Percentiles rank a stretch among this genome's conserved stretches.
phyloP scores from a whole-genome alignment of 1,140 invertebrate species.

The Solen grandis region DNA sequence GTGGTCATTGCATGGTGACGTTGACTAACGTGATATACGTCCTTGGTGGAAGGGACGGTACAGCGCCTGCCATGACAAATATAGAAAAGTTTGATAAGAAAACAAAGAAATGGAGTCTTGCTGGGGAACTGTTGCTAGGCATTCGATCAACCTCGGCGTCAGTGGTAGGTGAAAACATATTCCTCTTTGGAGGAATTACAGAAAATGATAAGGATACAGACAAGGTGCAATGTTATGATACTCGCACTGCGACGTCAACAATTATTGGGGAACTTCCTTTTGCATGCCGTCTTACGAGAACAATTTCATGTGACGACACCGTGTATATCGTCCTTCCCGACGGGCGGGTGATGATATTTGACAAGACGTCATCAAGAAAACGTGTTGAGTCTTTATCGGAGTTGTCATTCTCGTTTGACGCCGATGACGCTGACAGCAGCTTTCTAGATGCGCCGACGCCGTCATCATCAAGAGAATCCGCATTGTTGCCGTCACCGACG shows the following conservation, averaged over 20 bases:
- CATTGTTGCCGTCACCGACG: slow-evolving; percentile 38
- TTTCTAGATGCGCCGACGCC: neutral
- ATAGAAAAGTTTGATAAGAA: slow-evolving; percentile 70
- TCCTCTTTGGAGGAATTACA: slow-evolving; percentile 70
- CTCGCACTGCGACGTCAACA: slow-evolving; percentile 59
- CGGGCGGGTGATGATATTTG: slow-evolving; percentile 62
- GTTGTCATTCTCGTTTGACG: slow-evolving; percentile 41
- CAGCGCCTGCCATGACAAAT: slow-evolving; percentile 65
- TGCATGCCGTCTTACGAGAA: slow-evolving; percentile 67
- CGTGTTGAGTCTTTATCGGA: slow-evolving; percentile 28
- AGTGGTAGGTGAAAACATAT: slow-evolving; percentile 71
- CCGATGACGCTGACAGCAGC: slow-evolving; percentile 13
- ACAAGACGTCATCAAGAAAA: slow-evolving; percentile 30
- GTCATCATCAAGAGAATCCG: slow-evolving; percentile 1
- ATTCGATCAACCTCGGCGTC: slow-evolving; percentile 68
- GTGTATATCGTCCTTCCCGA: slow-evolving; percentile 70
- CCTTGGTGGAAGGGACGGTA: slow-evolving; percentile 62
- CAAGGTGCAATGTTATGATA: slow-evolving; percentile 70
- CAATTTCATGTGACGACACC: slow-evolving; percentile 63
- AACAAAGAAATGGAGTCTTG: slow-evolving; percentile 67
- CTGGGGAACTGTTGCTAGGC: slow-evolving; percentile 67
- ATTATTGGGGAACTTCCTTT: slow-evolving; percentile 70
- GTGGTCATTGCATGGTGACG: slow-evolving; percentile 65
- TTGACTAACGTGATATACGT: slow-evolving; percentile 61
- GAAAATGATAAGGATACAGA: slow-evolving; percentile 69